A percentile compares a stretch with the other conserved stretches of the same genome.
Conservation (phyloP, 2,797 vertebrate species). For the Sebastes goodei region DNA sequence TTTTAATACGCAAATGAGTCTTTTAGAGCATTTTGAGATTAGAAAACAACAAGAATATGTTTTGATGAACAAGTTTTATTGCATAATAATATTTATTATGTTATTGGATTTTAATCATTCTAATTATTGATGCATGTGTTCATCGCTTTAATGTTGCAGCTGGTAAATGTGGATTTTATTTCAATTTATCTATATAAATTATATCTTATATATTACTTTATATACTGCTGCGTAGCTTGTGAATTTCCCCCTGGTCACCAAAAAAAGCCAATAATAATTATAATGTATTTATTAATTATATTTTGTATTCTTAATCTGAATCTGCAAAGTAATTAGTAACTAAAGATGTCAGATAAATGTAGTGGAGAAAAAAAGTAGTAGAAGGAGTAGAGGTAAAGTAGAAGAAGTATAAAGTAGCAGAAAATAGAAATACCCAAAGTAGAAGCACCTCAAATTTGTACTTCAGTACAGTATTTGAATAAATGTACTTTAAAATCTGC, state of each 20-base stretch:
- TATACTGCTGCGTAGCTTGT: neutral
- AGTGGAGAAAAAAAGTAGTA: neutral
- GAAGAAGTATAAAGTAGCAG: neutral
- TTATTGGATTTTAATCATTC: neutral
- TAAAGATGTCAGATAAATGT: neutral
- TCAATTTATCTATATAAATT: neutral
- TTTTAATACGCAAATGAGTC: neutral
- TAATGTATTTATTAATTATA: neutral
- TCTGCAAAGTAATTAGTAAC: too few species aligned
- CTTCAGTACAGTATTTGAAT: neutral
- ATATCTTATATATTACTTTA: neutral
- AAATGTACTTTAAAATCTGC: too few species aligned
- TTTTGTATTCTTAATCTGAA: neutral
- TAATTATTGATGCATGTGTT: neutral
- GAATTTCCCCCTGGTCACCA: neutral
- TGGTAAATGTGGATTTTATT: neutral
- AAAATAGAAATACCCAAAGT: neutral
- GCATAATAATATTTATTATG: neutral
- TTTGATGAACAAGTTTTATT: neutral
- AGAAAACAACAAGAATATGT: neutral
- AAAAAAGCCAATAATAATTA: neutral
- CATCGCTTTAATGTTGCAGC: neutral
- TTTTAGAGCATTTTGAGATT: neutral
- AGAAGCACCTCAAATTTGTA: too few species aligned
- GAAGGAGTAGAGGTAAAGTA: too few species aligned